Evolutionary conservation across 2,888 invertebrate species (phyloP).

Genomic region (Meteorus cinctellus): DNA sequence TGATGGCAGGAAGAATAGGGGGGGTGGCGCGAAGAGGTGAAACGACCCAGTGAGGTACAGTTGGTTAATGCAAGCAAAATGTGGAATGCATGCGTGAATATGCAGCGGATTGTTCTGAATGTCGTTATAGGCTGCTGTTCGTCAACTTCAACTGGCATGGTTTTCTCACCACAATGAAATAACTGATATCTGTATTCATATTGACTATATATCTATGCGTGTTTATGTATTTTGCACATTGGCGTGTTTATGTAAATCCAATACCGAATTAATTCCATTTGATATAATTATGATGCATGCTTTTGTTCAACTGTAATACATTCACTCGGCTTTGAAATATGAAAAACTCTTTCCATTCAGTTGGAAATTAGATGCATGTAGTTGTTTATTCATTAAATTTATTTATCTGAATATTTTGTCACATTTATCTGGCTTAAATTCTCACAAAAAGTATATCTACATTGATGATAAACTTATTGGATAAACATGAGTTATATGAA

Average conservation of each 20-base stretch:
- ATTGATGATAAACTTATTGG: slow-evolving; percentile 4
- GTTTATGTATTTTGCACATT: slow-evolving; percentile 11
- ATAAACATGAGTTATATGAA: slow-evolving; percentile 4
- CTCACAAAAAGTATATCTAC: slow-evolving; percentile 9
- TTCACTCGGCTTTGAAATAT: background rate
- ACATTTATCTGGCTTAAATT: slow-evolving; percentile 31
- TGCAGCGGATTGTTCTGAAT: slow-evolving; percentile 23
- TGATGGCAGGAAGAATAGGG: background rate
- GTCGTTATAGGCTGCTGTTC: slow-evolving; percentile 10
- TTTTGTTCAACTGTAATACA: slow-evolving; percentile 32
- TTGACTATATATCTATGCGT: background rate
- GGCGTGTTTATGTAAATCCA: slow-evolving; percentile 52
- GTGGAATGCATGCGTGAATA: slow-evolving; percentile 14
- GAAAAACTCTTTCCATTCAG: slow-evolving; percentile 16
- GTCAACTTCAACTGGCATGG: slow-evolving; percentile 32
- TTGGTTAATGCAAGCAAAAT: slow-evolving; percentile 21
- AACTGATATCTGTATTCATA: background rate
- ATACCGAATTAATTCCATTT: slow-evolving; percentile 50
- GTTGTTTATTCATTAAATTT: background rate
- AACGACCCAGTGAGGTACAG: background rate
- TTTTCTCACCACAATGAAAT: slow-evolving; percentile 28
- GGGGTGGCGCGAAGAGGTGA: background rate
- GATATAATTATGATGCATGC: slow-evolving; percentile 47
- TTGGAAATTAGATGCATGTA: background rate
- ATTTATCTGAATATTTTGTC: background rate